A percentile compares a stretch with the other conserved stretches of the same genome.
Evolutionary conservation across 2,797 vertebrate species (phyloP).

Genomic region (Spinus pinus): DNA sequence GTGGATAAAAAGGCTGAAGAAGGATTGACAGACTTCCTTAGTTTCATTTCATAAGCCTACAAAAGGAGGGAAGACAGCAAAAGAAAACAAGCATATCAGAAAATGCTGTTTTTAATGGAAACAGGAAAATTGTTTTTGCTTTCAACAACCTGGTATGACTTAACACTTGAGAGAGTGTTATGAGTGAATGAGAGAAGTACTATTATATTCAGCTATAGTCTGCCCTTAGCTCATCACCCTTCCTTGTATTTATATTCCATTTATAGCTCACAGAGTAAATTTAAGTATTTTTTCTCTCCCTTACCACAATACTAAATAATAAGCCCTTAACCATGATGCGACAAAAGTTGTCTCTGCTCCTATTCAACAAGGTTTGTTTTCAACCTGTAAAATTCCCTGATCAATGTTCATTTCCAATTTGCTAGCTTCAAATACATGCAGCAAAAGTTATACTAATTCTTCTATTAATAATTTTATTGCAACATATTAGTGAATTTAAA

Average conservation of each 20-base stretch:
- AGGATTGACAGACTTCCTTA: conserved; percentile 18
- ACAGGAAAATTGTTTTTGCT: not conserved
- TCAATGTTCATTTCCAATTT: not conserved
- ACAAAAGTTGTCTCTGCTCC: not conserved
- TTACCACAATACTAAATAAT: not conserved
- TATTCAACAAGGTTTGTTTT: not conserved
- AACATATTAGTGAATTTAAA: not conserved
- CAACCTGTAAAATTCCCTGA: not conserved
- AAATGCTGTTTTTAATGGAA: not conserved
- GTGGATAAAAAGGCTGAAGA: conserved; percentile 76
- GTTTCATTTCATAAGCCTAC: conserved; percentile 77
- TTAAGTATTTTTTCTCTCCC: not conserved
- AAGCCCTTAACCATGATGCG: not conserved
- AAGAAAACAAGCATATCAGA: not conserved
- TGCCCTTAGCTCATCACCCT: not conserved
- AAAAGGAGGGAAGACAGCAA: not conserved
- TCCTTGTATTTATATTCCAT: not conserved
- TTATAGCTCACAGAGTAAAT: not conserved
- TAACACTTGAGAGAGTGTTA: not conserved
- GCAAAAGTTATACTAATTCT: not conserved
- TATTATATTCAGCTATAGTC: not conserved
- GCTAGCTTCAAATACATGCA: not conserved
- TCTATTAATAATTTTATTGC: not conserved
- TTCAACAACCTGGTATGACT: not conserved
- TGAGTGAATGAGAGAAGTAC: not conserved